Evolutionary conservation across 2,888 invertebrate species (phyloP).

Genomic region (Rotaria sp.): DNA sequence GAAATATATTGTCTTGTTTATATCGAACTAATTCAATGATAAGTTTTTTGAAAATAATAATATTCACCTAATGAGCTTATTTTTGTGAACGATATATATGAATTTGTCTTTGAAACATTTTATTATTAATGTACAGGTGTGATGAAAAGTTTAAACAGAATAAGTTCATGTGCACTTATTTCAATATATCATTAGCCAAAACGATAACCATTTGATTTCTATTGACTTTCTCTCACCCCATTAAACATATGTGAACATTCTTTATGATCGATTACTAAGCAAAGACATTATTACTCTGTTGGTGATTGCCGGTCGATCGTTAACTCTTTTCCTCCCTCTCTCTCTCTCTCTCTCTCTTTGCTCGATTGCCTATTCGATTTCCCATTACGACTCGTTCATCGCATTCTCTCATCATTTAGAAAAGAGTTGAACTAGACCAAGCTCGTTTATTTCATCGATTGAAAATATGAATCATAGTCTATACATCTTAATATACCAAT

Average conservation of each 20-base stretch:
- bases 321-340: too few species aligned
- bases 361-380: background rate
- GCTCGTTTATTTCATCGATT: background rate
- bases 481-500: background rate
- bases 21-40: background rate
- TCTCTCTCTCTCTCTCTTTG: background rate
- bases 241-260: too few species aligned
- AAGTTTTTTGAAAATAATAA: background rate
- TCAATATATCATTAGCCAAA: too few species aligned
- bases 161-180: too few species aligned
- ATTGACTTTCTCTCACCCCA: too few species aligned
- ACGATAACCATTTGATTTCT: too few species aligned
- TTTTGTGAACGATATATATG: too few species aligned
- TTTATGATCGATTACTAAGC: background rate
- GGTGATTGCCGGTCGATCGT: slow-evolving; percentile 8
- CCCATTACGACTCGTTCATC: slow-evolving; percentile 12
- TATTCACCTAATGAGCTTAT: background rate
- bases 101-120: too few species aligned
- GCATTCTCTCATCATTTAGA: slow-evolving; percentile 2
- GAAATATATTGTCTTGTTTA: background rate
- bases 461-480: background rate
- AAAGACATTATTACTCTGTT: slow-evolving; percentile 15
- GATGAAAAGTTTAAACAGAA: too few species aligned
- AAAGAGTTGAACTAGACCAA: background rate
- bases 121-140: too few species aligned